Percentiles rank a stretch among this genome's conserved stretches.
Conservation (phyloP, 2,113 vertebrate species). For the Archilochus colubris region DNA sequence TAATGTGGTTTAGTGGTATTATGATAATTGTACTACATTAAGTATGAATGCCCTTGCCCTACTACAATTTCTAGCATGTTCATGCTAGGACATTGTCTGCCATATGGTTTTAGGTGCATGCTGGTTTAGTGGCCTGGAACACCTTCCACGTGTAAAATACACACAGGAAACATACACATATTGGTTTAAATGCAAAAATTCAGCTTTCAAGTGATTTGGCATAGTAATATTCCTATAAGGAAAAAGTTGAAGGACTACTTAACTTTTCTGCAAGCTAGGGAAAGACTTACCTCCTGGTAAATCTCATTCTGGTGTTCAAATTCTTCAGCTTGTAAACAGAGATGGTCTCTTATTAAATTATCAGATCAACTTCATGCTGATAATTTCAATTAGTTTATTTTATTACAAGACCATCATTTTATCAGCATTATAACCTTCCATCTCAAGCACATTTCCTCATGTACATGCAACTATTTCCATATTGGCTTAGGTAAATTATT, state of each 20-base stretch:
- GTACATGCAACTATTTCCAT: not conserved
- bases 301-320: not conserved
- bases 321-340: not conserved
- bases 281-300: not conserved
- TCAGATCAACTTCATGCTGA: not conserved
- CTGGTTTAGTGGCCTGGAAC: not conserved
- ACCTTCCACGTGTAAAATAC: not conserved
- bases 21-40: not conserved
- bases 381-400: not conserved
- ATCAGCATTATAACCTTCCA: not conserved
- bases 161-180: fast-evolving
- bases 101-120: not conserved
- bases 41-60: not conserved
- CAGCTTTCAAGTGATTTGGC: not conserved
- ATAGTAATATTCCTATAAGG: not conserved
- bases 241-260: not conserved
- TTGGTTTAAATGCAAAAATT: not conserved
- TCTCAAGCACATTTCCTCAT: not conserved
- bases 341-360: not conserved
- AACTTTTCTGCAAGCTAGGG: not conserved
- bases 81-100: not conserved
- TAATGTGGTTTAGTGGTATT: not conserved
- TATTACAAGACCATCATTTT: not conserved
- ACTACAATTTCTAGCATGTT: not conserved
- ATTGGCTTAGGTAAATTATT: not conserved